Evolutionary conservation across 2,113 vertebrate genomes (phyloP), one percentile per base, ranked within the genome.

Genomic region (Myanophis thanlyinensis): DNA sequence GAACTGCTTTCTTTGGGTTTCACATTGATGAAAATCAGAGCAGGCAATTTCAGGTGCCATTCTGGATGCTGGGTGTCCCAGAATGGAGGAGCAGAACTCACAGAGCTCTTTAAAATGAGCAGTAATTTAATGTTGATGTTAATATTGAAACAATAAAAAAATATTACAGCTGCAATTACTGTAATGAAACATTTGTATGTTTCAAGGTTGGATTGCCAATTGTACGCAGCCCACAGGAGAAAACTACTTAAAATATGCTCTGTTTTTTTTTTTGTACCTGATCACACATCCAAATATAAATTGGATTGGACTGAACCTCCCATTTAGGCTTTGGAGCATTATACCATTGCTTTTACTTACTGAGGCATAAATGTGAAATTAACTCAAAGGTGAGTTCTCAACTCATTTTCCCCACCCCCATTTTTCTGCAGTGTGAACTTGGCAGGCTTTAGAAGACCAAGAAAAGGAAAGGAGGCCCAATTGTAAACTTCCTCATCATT

Each of bases 311-410:
- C 48, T 52, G 15, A n/a, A 51, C 15, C 11, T 27, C 23, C 25
- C 12, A 30, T 86, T 47, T 48, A 49, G 47, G 2, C 52, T 59
- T 49, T 62, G 85, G 20, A 23, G 87, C n/a, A 40, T 84, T 15
- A 1, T 88, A 8, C 30, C n/a, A 67, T 91, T 67, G 22, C 18
- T 44, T 67, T 44, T 67, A 88, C 62, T 67, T 48, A 88, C n/a
- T 89, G 54, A 54, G 93, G 95, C 94, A 52, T 62, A 92, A 90
- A 94, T 90, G 91, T 93, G 62, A n/a, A 96, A 92, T 88, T 93
- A 93, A 94, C 44, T 93, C 20, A 56, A 84, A 35, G 3, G 30
- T 87, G 46, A 18, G 1, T 15, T 92, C 93, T 62, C 92, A 95
- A 92, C 59, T 53, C 80, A n/a, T 18, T 40, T 67, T 18, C 30